Conservation (phyloP, 2,113 vertebrate species). For the Tringa solitaria region DNA sequence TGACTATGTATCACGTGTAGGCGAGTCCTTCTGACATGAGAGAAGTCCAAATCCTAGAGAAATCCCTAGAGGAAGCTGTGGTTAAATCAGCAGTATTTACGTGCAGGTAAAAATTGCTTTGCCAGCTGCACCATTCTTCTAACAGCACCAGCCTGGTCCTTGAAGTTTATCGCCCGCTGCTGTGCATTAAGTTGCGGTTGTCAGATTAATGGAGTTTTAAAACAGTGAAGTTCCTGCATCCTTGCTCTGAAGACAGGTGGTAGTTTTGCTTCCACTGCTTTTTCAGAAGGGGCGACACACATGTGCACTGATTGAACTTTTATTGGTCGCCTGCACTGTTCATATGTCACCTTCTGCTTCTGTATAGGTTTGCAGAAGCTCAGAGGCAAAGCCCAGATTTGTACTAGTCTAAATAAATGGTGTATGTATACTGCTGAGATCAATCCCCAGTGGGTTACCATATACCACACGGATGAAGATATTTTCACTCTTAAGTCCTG, state of each 20-base stretch:
- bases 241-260: not conserved
- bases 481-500: not conserved
- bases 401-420: not conserved
- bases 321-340: not conserved
- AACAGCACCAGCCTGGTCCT: not conserved
- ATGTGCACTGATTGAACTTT: not conserved
- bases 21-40: not conserved
- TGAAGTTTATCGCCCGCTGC: conserved; percentile 1
- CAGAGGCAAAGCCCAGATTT: not conserved
- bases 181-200: not conserved
- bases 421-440: not conserved
- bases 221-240: not conserved
- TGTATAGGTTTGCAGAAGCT: not conserved
- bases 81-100: conserved; percentile 10
- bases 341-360: not conserved
- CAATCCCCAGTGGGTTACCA: not conserved
- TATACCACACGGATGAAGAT: not conserved
- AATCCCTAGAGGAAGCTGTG: not conserved
- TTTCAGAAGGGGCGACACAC: not conserved
- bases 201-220: not conserved
- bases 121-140: not conserved
- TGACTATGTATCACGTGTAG: not conserved
- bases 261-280: not conserved
- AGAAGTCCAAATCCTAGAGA: not conserved
- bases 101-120: not conserved